Base-by-base conservation (phyloP, 2,797 vertebrate genomes). In the Cyprinodon diabolis region DNA sequence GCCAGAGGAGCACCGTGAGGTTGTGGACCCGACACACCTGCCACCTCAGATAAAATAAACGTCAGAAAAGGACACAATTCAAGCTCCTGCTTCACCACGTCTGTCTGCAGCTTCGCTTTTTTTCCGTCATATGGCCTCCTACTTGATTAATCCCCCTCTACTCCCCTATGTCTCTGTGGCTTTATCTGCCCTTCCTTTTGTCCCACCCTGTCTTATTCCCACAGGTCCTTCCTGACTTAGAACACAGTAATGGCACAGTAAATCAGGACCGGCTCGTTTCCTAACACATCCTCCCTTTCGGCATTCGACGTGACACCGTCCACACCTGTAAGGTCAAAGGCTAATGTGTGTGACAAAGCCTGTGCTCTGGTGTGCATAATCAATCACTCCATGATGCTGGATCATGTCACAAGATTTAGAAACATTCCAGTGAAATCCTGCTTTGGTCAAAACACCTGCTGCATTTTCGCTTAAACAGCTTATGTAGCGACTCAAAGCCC, bases 1-100 rank as follows among this genome's bases (percentile, higher is more conserved):
- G 70, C 81, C 71, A 81, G 70, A 79, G 84, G 58, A 82, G 79
- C 82, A 47, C 69, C 3, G 73, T 43, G 23, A 86, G 84, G 86
- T 84, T 80, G 78, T 76, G 76, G 86, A 88, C 90, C 72, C 17
- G 72, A 86, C 85, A 86, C 90, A 94, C 91, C 93, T 94, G 93
- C 83, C 78, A 84, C 86, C 85, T 89, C 86, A 84, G 93, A 95
- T 95, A 92, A 94, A 93, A 91, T 80, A 92, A 90, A 91, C 87
- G 90, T 92, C 91, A 93, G 81, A 91, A 89, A 89, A 89, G 80
- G 85, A 67, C 21, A 17, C 75, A 83, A 85, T 91, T 90, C 88
- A 80, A 79, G 74, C 79, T 84, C 75, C 69, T 60, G 71, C 69
- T 70, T 75, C 72, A 75, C 21, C 55, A 47, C 11, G 40, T 72